Evolutionary conservation across 2,888 invertebrate species (phyloP), one percentile per base, ranked within the genome.

Genomic region (Brachypterus glaber): DNA sequence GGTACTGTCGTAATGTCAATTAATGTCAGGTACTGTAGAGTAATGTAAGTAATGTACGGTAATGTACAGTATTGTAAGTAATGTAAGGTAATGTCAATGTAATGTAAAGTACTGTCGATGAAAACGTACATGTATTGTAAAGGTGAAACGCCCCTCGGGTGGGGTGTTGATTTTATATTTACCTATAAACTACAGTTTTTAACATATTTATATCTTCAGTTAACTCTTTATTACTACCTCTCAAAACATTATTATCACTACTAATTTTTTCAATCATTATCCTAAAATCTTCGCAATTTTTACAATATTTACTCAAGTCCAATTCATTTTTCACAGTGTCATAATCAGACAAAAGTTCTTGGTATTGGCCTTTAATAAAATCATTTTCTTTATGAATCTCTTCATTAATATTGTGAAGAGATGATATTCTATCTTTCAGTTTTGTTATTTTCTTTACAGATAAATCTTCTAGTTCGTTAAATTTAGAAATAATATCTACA

Each of bases 161-260:
- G n/a, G n/a, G n/a, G n/a, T n/a, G n/a, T n/a, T n/a, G n/a, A n/a
- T n/a, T n/a, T n/a, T n/a, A n/a, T n/a, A 21, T 31, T 33, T 36
- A 74, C 75, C 76, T 71, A 53, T 82, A 86, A 3, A 87, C 73
- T 0, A 87, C 74, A 47, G 79, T 82, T 62, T 88, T 87, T 41
- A 87, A 63, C 58, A 86, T 79, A 32, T 71, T 69, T 57, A 84
- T 69, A 53, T 88, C 87, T 46, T 77, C 76, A 32, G 67, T 70
- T 2, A 81, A 59, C 17, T 76, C 69, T 7, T 62, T 55, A 55
- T 79, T 82, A 21, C 73, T 71, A 1, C 69, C 70, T 25, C 69
- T 62, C 9, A 73, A 60, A 50, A 67, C 67, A 30, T 69, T 64
- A 24, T 73, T 60, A 4, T 75, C 66, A 1, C 67, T 67, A 49